Conservation (phyloP, 1,140 invertebrate genomes). For the Spodoptera litura region DNA sequence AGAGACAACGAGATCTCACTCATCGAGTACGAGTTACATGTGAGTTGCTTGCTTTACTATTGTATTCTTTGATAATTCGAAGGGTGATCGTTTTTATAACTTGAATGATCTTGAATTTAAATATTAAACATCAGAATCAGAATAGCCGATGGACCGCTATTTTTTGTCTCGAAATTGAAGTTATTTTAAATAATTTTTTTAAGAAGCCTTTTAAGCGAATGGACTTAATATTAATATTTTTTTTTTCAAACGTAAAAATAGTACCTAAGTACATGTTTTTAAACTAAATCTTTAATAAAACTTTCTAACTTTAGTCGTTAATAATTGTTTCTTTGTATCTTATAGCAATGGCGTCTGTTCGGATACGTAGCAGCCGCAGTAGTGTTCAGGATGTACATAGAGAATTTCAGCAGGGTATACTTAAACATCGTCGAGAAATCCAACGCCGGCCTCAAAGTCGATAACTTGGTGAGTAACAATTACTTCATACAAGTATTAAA, state of each 20-base stretch:
- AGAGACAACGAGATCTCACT: slow-evolving; percentile 92
- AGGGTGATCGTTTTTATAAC: too few relatives aligned
- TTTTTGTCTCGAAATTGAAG: too few relatives aligned
- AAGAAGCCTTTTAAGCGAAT: too few relatives aligned
- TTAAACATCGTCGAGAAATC: slow-evolving; percentile 87
- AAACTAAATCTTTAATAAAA: too few relatives aligned
- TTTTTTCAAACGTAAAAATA: too few relatives aligned
- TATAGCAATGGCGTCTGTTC: slow-evolving; percentile 96
- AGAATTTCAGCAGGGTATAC: slow-evolving; percentile 85
- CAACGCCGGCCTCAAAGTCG: slow-evolving; percentile 86
- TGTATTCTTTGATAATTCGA: background rate
- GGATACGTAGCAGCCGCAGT: slow-evolving; percentile 95
- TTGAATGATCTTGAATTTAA: too few relatives aligned
- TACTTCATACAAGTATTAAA: background rate
- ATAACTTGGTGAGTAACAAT: slow-evolving; percentile 85
- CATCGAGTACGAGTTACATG: slow-evolving; percentile 96
- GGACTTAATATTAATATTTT: too few relatives aligned
- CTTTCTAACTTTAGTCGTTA: background rate
- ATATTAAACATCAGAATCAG: too few relatives aligned
- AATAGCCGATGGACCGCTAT: too few relatives aligned
- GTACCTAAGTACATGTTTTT: too few relatives aligned
- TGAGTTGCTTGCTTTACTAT: slow-evolving; percentile 76
- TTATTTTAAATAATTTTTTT: too few relatives aligned
- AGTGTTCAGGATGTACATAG: slow-evolving; percentile 91
- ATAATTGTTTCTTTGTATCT: slow-evolving; percentile 37